These are phyloP conservation scores for Hemicentrotus pulcherrimus DNA, from an alignment of 35 echinoderm and acorn worm genomes.

Conservation along the genomic window DNA sequence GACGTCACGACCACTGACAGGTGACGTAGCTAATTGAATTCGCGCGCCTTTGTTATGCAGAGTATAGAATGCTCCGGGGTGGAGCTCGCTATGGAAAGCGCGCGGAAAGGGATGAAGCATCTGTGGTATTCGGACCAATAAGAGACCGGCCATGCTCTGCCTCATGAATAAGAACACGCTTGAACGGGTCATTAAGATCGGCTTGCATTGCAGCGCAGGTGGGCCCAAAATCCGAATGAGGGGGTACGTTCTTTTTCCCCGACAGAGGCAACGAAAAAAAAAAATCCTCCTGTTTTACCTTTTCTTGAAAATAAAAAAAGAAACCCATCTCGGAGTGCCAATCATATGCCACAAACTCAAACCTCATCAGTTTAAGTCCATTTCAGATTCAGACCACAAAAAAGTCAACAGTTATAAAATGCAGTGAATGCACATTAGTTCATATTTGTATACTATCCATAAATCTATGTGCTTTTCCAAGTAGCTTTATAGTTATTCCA, in stretches of 20 bases:
- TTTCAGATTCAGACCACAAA: background rate
- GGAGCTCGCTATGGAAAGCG: conserved; percentile 46
- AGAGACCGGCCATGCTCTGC: background rate
- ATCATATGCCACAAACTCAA: background rate
- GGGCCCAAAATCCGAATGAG: background rate
- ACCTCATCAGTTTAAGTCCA: background rate
- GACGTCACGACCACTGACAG: conserved; percentile 31
- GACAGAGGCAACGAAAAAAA: background rate
- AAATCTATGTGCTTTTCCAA: background rate
- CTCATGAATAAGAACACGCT: background rate
- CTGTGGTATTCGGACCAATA: background rate
- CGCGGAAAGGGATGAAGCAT: conserved; percentile 30
- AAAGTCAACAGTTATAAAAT: background rate
- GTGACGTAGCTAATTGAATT: conserved; percentile 53
- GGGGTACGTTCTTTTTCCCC: background rate
- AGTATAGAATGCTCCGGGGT: background rate
- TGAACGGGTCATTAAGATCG: background rate
- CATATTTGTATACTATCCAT: background rate
- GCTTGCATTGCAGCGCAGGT: background rate
- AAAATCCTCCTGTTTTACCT: background rate
- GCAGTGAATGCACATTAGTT: background rate
- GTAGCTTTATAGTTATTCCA: background rate
- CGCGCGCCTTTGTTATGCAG: conserved; percentile 29
- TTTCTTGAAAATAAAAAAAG: background rate
- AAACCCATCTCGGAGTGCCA: background rate